phyloP scores from a whole-genome alignment of 2,888 invertebrate genomes.

The Balanococcus diminutus region DNA sequence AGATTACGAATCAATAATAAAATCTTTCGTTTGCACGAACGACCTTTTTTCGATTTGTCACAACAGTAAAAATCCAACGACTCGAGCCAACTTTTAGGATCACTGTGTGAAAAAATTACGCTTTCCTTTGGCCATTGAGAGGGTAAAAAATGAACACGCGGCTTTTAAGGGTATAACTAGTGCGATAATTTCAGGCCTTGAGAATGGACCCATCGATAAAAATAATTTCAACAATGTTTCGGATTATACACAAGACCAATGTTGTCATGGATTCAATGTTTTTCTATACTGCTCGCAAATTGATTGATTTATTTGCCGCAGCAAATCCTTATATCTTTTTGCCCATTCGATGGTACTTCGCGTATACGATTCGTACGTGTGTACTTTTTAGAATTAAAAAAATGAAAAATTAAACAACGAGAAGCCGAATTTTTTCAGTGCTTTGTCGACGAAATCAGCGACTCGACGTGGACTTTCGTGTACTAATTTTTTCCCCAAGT shows the following conservation, averaged over 20 bases:
- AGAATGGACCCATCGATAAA: constrained; percentile 34
- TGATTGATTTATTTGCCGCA: constrained; percentile 42
- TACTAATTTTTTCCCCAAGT: background rate
- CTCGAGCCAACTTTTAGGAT: background rate
- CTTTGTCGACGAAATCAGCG: background rate
- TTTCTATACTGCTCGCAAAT: constrained; percentile 14
- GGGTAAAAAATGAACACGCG: constrained; percentile 30
- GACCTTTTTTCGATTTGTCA: no score
- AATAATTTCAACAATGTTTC: constrained; percentile 13
- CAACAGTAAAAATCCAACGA: no score
- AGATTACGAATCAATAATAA: no score
- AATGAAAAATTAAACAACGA: background rate
- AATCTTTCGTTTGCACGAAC: no score
- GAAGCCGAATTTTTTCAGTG: background rate
- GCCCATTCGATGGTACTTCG: background rate
- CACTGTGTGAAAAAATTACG: background rate
- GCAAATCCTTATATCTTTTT: constrained; percentile 6
- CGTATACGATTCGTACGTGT: background rate
- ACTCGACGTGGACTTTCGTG: background rate
- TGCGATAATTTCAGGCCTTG: constrained; percentile 34
- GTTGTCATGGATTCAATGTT: constrained; percentile 51
- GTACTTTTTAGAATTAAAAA: background rate
- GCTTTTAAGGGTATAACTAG: constrained; percentile 5
- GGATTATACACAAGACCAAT: constrained; percentile 39
- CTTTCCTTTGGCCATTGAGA: background rate